Evolutionary conservation across 1,140 invertebrate species (phyloP).

Genomic region (Panagrolaimus sp.): DNA sequence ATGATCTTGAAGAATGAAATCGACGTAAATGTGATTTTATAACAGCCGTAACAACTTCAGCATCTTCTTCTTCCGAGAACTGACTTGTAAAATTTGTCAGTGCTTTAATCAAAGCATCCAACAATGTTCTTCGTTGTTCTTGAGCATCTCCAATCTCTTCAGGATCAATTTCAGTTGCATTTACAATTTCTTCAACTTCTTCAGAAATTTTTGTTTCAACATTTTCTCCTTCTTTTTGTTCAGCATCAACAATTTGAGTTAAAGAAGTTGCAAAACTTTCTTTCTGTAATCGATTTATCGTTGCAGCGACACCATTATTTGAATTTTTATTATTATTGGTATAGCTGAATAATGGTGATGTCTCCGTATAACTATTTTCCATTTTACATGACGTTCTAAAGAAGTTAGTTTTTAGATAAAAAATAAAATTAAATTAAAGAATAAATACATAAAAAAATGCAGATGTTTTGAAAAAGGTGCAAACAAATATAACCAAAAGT

Average conservation of each 20-base stretch:
- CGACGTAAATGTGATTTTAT: neutral
- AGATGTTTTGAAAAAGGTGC: too few relatives aligned
- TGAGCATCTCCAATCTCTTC: neutral
- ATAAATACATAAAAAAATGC: too few relatives aligned
- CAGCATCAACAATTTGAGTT: too few relatives aligned
- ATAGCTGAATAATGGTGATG: constrained; percentile 9
- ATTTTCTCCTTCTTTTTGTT: neutral
- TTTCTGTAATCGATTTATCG: constrained; percentile 1
- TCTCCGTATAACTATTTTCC: constrained; percentile 16
- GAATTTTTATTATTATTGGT: constrained; percentile 14
- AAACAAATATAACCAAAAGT: neutral
- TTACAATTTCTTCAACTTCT: neutral
- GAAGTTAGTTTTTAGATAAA: neutral
- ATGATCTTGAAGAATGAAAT: neutral
- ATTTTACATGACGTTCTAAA: constrained; percentile 15
- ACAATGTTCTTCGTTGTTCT: constrained; percentile 1
- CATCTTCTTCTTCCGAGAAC: constrained; percentile 8
- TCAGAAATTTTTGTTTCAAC: neutral
- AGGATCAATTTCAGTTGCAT: neutral
- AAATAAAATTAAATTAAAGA: too few relatives aligned
- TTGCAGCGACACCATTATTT: neutral
- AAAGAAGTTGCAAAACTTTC: constrained; percentile 11
- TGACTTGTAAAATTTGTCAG: constrained; percentile 13
- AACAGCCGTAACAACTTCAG: constrained; percentile 10
- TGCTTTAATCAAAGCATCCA: constrained; percentile 13